These are phyloP conservation scores for Apostichopus japonicus DNA, from an alignment of 35 echinoderm and acorn worm species.

Conservation along the genomic window DNA sequence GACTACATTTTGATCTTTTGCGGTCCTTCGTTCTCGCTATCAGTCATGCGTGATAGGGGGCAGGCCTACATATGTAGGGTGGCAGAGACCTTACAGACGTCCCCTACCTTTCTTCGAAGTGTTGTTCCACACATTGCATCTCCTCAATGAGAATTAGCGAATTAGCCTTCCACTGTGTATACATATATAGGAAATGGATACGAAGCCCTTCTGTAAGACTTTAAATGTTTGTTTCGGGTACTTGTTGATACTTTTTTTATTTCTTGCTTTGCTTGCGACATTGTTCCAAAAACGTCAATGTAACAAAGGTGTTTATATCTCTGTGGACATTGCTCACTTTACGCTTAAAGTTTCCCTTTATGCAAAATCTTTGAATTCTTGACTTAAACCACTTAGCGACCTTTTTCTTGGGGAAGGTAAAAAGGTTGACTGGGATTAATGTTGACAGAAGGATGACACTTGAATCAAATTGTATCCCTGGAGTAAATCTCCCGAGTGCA, in stretches of 20 bases:
- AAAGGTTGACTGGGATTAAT: constrained; percentile 3
- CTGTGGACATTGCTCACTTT: background rate
- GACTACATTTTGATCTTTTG: background rate
- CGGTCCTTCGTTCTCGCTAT: background rate
- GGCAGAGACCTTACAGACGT: too few species aligned
- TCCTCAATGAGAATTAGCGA: background rate
- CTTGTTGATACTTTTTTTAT: background rate
- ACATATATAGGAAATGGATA: background rate
- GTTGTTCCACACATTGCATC: constrained; percentile 1
- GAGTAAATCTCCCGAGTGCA: background rate
- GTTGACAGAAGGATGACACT: background rate
- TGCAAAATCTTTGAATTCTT: constrained; percentile 21
- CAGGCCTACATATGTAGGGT: background rate
- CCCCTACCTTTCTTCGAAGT: background rate
- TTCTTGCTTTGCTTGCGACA: background rate
- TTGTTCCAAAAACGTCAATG: background rate
- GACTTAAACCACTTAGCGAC: constrained; percentile 35
- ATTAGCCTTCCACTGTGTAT: background rate
- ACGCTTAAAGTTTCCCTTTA: constrained; percentile 9
- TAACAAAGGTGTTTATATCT: constrained; percentile 29
- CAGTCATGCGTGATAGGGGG: background rate
- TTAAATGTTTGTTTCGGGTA: background rate
- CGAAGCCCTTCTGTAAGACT: background rate
- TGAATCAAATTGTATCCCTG: constrained; percentile 7
- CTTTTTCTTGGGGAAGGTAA: background rate